Evolutionary conservation across 2,113 vertebrate species (phyloP).

Genomic region (Myocastor coypus): DNA sequence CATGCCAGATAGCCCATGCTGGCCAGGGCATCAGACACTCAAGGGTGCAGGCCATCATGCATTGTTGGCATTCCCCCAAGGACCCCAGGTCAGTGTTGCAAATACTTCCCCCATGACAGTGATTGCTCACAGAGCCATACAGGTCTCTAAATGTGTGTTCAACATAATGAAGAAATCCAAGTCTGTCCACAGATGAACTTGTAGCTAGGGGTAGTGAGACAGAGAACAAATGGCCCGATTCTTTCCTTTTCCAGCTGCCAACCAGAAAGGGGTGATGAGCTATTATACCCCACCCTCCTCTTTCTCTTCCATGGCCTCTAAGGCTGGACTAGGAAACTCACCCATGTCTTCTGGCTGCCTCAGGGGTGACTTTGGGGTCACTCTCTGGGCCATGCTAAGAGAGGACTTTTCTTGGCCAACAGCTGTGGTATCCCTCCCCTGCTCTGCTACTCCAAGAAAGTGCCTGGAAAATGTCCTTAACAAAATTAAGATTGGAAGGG

Average conservation of each 20-base stretch:
- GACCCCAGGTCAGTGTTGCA: neutral
- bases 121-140: neutral
- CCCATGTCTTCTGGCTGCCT: neutral
- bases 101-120: accelerated
- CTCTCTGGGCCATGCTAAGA: neutral
- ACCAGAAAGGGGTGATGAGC: neutral
- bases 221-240: neutral
- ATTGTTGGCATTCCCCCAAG: neutral
- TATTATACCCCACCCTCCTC: neutral
- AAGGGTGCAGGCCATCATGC: neutral
- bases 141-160: neutral
- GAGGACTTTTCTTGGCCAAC: neutral
- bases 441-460: neutral
- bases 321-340: neutral
- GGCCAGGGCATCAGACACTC: neutral
- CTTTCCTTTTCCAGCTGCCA: neutral
- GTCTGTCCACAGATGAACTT: neutral
- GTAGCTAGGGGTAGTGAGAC: neutral
- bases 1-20: accelerated
- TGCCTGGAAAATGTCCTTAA: neutral
- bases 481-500: neutral
- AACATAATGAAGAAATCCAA: neutral
- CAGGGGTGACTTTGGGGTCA: neutral
- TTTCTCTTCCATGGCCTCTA: neutral
- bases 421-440: neutral